phyloP scores from a whole-genome alignment of 53 echinoderm and acorn worm genomes.

The Arbacia lixula region DNA sequence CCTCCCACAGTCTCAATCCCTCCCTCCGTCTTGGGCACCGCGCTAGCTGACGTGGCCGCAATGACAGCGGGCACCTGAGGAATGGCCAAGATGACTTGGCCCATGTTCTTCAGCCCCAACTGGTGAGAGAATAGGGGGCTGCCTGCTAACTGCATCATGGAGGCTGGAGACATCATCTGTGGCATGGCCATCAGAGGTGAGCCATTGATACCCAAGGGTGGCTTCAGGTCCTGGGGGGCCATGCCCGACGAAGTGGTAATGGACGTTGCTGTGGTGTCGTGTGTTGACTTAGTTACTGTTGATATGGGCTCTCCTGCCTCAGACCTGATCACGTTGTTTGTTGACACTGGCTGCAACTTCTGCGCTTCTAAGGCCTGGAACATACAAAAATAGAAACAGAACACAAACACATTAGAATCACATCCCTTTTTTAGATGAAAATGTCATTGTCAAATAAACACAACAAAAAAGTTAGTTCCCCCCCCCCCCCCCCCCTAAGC shows the following conservation, averaged over 20 bases:
- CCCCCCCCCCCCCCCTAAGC: too few relatives aligned
- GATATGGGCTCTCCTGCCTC: slow-evolving; percentile 7
- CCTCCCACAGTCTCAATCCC: slow-evolving; percentile 1
- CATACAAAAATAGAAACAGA: too few relatives aligned
- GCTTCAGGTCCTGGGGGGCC: slow-evolving; percentile 10
- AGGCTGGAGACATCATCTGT: neutral
- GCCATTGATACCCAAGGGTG: slow-evolving; percentile 20
- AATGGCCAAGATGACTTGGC: slow-evolving; percentile 63
- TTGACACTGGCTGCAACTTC: too few relatives aligned
- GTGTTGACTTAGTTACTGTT: slow-evolving; percentile 32
- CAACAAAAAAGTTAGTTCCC: too few relatives aligned
- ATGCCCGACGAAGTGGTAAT: neutral
- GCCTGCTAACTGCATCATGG: slow-evolving; percentile 12
- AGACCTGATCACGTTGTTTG: neutral
- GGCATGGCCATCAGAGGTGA: slow-evolving; percentile 34
- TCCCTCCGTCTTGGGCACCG: slow-evolving; percentile 18
- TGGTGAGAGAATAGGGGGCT: slow-evolving; percentile 20
- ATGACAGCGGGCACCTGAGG: slow-evolving; percentile 58
- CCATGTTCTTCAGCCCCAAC: slow-evolving; percentile 26
- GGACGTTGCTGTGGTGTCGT: neutral
- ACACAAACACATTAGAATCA: too few relatives aligned
- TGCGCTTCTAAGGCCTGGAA: too few relatives aligned
- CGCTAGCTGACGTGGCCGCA: neutral
- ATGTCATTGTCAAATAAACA: too few relatives aligned
- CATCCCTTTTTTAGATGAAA: too few relatives aligned